Base-by-base conservation (phyloP, 2,888 invertebrate species). In the Microdon myrmicae region DNA sequence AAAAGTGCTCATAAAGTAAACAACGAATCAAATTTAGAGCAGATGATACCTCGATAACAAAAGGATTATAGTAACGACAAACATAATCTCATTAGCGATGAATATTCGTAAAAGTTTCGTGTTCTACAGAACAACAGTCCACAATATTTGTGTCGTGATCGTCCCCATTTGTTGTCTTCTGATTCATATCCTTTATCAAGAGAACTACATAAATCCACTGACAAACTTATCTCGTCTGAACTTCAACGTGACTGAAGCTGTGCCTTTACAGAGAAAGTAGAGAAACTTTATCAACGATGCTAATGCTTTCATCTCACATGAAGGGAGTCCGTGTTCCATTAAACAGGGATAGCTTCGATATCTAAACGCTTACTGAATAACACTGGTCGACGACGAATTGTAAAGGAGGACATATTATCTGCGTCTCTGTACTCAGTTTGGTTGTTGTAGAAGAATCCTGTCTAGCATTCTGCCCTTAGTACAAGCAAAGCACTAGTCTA, bases 331-430 rank as follows among this genome's bases (percentile, higher is more conserved):
- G n/a, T n/a, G n/a, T n/a, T n/a, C 16, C 31, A 16, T 3, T 37
- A 19, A 38, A 38, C 17, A 38, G 20, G 47, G 38, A 32, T 38
- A 34, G 26, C 32, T 34, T 19, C 54, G 20, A 38, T 34, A 26
- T 39, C 55, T 45, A 55, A 38, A 55, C 34, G 47, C 34, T 55
- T 55, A 39, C 28, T 47, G 34, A 45, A 55, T 39, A 47, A 32
- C 34, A 38, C 55, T 14, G 20, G 28, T 5, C 13, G 13, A 19
- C 16, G 17, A 13, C 17, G 23, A 23, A 53, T 44, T 10, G 44
- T 17, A 34, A 45, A 34, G n/a, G 39, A 22, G 38, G 31, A 55
- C 45, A 39, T 55, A 39, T 47, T 47, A 47, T 35, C 32, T 39
- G n/a, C n/a, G n/a, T 47, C 45, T 32, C 28, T 47, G 47, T 35